phyloP scores from a whole-genome alignment of 1,140 invertebrate genomes.

The Andrena cerasifolii region DNA sequence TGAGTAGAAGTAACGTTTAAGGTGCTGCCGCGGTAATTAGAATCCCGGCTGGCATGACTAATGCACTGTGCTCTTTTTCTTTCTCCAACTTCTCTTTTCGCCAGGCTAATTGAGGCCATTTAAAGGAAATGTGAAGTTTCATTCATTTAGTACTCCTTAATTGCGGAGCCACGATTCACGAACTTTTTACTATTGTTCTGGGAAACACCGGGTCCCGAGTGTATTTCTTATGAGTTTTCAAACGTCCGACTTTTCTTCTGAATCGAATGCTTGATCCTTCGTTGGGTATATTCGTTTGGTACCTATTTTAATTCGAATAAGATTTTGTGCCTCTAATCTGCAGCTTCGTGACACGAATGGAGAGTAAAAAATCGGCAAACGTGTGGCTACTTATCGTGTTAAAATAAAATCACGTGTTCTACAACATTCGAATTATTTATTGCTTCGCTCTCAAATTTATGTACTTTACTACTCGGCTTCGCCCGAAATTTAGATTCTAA shows the following conservation, averaged over 20 bases:
- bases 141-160: background rate
- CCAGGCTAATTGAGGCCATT: background rate
- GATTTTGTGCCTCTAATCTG: too few relatives aligned
- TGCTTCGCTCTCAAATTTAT: too few relatives aligned
- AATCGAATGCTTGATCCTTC: background rate
- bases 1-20: constrained; percentile 84
- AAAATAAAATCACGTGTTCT: too few relatives aligned
- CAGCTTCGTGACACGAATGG: too few relatives aligned
- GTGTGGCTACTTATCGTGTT: too few relatives aligned
- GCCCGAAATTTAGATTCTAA: too few relatives aligned
- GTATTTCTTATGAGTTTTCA: background rate
- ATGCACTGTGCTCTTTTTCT: background rate
- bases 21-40: constrained; percentile 5
- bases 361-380: too few relatives aligned
- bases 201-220: background rate
- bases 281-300: background rate
- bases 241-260: too few relatives aligned
- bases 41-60: background rate
- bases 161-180: background rate
- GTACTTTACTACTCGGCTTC: too few relatives aligned
- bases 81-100: background rate
- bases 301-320: background rate
- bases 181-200: background rate
- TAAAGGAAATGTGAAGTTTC: background rate
- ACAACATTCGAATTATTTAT: too few relatives aligned